Evolutionary conservation across 2,113 vertebrate species (phyloP), one percentile per base, ranked within the genome.

Genomic region (Perca fluviatilis): DNA sequence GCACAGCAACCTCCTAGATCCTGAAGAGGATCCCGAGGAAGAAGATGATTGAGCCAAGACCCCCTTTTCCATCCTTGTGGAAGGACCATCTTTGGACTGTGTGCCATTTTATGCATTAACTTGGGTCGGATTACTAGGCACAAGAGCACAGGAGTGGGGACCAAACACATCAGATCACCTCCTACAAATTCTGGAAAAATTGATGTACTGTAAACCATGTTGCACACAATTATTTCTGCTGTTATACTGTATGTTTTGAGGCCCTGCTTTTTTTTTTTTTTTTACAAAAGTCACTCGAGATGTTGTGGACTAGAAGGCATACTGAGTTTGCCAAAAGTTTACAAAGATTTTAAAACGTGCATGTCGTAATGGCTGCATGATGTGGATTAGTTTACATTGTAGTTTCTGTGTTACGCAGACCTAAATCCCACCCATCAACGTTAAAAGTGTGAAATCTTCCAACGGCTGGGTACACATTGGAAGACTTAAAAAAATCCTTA

Each of bases 301-400:
- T 50, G 49, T 77, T 64, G 86, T 79, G 75, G 61, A 80, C 16
- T 23, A 19, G 62, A 83, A 56, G 62, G 76, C 62, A 33, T 84
- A 68, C 72, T 51, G 64, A 80, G 81, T 92, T 86, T 80, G 58
- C 68, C 47, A 90, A 83, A 88, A n/a, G 88, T 90, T 93, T 92
- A 86, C 91, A 91, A 81, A 85, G 77, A 81, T 74, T 91, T 74
- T 66, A 90, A 86, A 88, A 81, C 92, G 89, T 94, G 94, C 94
- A 95, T 95, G 94, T 95, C 91, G 3, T 89, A 87, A 88, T 63
- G 92, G 91, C 92, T 94, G 95, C 94, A 94, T 95, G 93, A 93
- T 85, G 82, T 90, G 69, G 79, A 82, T 80, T 88, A 53, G 82
- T 91, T 92, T 91, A 83, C 86, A 84, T 82, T 86, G 84, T 68